These are phyloP conservation scores for Hassar affinis DNA, from an alignment of 2,113 vertebrate genomes.

Conservation along the genomic window DNA sequence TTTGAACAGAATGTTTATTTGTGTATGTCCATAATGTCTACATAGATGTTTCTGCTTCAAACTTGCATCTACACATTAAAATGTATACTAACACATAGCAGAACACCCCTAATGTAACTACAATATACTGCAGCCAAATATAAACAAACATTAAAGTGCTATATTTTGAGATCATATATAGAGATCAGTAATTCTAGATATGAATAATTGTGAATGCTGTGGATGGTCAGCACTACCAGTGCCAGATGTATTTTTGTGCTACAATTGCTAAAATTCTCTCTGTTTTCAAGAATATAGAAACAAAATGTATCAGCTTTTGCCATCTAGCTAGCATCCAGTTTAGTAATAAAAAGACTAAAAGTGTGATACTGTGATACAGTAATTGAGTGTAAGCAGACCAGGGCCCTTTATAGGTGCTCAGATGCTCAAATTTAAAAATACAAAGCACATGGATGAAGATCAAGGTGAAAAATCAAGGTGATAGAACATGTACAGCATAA, in stretches of 20 bases:
- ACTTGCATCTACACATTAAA: background rate
- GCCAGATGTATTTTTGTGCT: background rate
- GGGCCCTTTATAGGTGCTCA: too few species aligned
- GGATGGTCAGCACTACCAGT: background rate
- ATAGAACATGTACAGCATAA: too few species aligned
- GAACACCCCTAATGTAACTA: background rate
- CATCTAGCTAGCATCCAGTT: background rate
- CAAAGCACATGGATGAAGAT: too few species aligned
- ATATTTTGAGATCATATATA: background rate
- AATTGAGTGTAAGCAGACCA: background rate
- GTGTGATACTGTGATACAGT: background rate
- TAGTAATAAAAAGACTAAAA: background rate
- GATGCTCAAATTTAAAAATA: too few species aligned
- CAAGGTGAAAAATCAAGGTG: too few species aligned
- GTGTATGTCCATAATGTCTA: background rate
- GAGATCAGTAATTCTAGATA: background rate
- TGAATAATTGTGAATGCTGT: background rate
- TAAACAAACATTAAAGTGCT: background rate
- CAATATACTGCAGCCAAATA: background rate
- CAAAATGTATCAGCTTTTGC: background rate
- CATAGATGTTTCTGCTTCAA: background rate
- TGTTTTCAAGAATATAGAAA: background rate
- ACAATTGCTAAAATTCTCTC: background rate
- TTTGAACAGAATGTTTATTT: background rate
- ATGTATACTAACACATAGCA: background rate